Evolutionary conservation across 2,113 vertebrate genomes (phyloP).

Genomic region (Serinus canaria): DNA sequence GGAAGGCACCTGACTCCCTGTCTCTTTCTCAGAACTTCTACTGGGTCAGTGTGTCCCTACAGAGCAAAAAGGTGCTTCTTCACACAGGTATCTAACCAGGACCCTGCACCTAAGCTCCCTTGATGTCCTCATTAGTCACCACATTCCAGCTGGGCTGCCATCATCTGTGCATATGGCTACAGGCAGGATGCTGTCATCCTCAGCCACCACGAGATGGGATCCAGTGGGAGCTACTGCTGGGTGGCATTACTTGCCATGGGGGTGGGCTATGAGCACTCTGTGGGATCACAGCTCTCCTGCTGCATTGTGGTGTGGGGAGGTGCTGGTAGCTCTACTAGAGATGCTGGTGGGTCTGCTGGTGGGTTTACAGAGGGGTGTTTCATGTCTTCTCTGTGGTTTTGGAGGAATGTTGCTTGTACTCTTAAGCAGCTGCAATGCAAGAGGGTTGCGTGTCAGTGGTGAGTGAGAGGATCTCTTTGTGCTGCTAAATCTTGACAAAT

Average conservation of each 20-base stretch:
- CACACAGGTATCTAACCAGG: not conserved
- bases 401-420: not conserved
- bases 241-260: not conserved
- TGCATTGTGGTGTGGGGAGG: not conserved
- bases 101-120: not conserved
- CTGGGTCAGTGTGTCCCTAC: not conserved
- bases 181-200: not conserved
- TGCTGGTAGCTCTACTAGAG: not conserved
- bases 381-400: not conserved
- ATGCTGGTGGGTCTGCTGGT: not conserved
- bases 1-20: not conserved
- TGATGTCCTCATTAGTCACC: rapidly evolving
- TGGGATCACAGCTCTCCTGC: not conserved
- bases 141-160: rapidly evolving
- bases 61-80: not conserved
- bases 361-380: not conserved
- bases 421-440: not conserved
- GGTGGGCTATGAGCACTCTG: not conserved
- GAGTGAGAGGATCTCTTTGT: not conserved
- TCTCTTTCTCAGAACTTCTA: not conserved
- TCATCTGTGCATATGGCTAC: not conserved
- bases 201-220: not conserved
- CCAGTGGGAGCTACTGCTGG: not conserved
- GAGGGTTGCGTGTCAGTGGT: not conserved
- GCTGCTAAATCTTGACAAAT: not conserved